Evolutionary conservation across 2,888 invertebrate species (phyloP), one percentile per base, ranked within the genome.

Genomic region (Sicus ferrugineus): DNA sequence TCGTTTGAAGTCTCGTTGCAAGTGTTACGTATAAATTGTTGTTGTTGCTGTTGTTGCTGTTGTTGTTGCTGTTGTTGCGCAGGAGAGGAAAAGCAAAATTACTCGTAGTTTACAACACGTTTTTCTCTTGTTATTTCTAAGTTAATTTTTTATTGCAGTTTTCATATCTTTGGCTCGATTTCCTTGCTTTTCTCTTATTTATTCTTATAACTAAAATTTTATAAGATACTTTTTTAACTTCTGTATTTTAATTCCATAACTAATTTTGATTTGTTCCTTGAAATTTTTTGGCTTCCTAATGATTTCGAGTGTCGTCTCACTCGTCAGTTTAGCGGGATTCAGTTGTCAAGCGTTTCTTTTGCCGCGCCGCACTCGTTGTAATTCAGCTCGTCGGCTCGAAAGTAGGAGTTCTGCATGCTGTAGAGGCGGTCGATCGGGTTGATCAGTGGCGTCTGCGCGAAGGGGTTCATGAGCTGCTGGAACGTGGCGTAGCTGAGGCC

Each of bases 341-440:
- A 72, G 34, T 70, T 69, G 54, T 72, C 68, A 28, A 64, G 58
- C 54, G 69, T 59, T 21, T 70, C 70, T 42, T n/a, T n/a, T n/a
- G n/a, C n/a, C n/a, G n/a, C n/a, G 9, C 66, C 77, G 30, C 79
- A 83, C 28, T 84, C 83, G 3, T 79, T 77, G 38, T 81, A 85
- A n/a, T 78, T 80, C 63, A 84, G 72, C 69, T 88, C 89, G 71
- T 89, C 89, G 31, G 87, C 88, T 74, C 89, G 88, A 82, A 89
- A 89, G 77, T 89, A 89, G 16, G 89, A 89, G 76, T 87, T 89
- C 78, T 89, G 89, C 89, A 89, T 89, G 70, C 89, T 89, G 78
- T 89, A 89, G 19, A 89, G 81, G 52, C 89, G 86, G 83, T 89
- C 89, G 72, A 89, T 89, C 11, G 89, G 89, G 81, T 89, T 89